Percentiles rank a stretch among this genome's conserved stretches.
Conservation (phyloP, 2,797 vertebrate genomes). For the Xyrichtys novacula region DNA sequence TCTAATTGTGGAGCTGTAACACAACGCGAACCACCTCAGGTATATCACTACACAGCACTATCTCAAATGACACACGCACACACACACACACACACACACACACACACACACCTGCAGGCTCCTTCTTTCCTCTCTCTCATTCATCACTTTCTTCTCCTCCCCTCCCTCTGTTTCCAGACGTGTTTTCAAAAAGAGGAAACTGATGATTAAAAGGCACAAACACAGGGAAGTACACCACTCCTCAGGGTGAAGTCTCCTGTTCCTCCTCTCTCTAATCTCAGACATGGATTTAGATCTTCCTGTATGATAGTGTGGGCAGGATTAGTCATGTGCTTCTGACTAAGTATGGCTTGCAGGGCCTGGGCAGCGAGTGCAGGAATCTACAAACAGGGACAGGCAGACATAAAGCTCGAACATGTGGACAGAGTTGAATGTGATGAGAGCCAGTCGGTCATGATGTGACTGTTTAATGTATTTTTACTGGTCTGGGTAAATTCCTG, state of each 20-base stretch:
- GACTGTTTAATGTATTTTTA: background rate
- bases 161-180: slow-evolving; percentile 28
- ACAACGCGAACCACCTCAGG: slow-evolving; percentile 55
- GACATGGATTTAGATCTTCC: slow-evolving; percentile 70
- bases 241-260: slow-evolving; percentile 48
- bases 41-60: slow-evolving; percentile 56
- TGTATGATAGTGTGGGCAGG: slow-evolving; percentile 70
- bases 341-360: slow-evolving; percentile 54
- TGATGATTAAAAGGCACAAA: slow-evolving; percentile 48
- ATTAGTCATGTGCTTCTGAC: slow-evolving; percentile 75
- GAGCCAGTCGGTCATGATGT: slow-evolving; percentile 6
- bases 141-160: slow-evolving; percentile 32
- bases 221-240: slow-evolving; percentile 34
- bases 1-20: slow-evolving; percentile 70
- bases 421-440: slow-evolving; percentile 13
- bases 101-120: background rate
- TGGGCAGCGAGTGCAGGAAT: slow-evolving; percentile 38
- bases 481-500: no score
- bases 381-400: slow-evolving; percentile 33
- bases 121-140: slow-evolving; percentile 9
- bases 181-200: slow-evolving; percentile 28
- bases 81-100: slow-evolving; percentile 5
- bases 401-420: slow-evolving; percentile 1
- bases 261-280: slow-evolving; percentile 62
- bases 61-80: slow-evolving; percentile 57